Evolutionary conservation across 92 coral and sea anemone genomes (phyloP).

Genomic region (Epizoanthus illoricatus): DNA sequence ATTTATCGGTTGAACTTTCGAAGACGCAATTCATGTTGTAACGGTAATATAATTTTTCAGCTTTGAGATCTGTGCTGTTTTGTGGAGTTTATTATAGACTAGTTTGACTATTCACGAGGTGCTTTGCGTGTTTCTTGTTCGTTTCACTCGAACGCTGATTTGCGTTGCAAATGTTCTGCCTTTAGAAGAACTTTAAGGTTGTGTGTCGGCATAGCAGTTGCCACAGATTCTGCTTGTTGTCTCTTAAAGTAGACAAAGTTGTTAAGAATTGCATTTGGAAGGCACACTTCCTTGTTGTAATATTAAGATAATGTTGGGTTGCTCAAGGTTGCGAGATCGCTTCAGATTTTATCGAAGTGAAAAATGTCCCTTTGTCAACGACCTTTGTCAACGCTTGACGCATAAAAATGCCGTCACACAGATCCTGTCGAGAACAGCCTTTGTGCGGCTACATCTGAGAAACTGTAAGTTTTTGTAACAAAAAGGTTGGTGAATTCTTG

Average conservation of each 20-base stretch:
- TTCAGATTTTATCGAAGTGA: background rate
- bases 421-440: background rate
- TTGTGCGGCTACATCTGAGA: conserved; percentile 5
- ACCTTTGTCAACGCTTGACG: conserved; percentile 21
- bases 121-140: too few relatives aligned
- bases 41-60: too few relatives aligned
- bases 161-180: conserved; percentile 29
- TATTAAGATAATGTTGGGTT: too few relatives aligned
- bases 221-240: background rate
- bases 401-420: conserved; percentile 16
- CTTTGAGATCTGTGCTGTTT: too few relatives aligned
- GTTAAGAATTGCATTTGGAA: background rate
- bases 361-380: background rate
- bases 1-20: too few relatives aligned
- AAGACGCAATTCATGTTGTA: too few relatives aligned
- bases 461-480: background rate
- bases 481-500: background rate
- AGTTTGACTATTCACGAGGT: too few relatives aligned
- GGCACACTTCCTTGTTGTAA: background rate
- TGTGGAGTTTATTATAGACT: too few relatives aligned
- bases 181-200: background rate
- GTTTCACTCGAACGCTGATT: background rate
- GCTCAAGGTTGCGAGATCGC: background rate
- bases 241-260: too few relatives aligned
- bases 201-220: background rate